A percentile compares a stretch with the other conserved stretches of the same genome.
Conservation (phyloP, 2,797 vertebrate genomes). For the Kryptolebias ocellatus region DNA sequence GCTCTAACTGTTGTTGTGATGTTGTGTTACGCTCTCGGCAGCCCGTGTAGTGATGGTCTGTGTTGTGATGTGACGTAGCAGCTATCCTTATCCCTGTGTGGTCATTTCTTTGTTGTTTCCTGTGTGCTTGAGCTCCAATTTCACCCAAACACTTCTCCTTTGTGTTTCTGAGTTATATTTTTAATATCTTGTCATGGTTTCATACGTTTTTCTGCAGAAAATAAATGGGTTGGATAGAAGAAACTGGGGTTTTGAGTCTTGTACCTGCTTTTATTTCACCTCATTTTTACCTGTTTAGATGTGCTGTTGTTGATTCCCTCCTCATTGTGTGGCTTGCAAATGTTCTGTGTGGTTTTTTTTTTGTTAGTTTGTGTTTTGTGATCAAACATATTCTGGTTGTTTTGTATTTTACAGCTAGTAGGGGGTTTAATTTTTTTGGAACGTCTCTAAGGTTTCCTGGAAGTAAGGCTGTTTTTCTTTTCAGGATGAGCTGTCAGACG, state of each 20-base stretch:
- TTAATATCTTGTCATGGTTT: not conserved
- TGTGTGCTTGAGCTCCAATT: not conserved
- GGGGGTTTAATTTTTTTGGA: not conserved
- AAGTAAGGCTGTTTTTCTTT: constrained; percentile 39
- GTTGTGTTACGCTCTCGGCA: constrained; percentile 17
- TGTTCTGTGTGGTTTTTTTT: not conserved
- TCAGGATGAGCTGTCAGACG: constrained; percentile 93
- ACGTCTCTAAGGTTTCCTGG: not conserved
- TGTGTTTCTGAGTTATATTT: not conserved
- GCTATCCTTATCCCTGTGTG: not conserved
- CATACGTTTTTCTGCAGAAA: not conserved
- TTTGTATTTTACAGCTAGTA: not conserved
- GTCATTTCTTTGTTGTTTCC: not conserved
- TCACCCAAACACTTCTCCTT: not conserved
- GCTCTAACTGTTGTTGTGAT: constrained; percentile 34
- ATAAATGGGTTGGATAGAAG: not conserved
- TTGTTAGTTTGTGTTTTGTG: not conserved
- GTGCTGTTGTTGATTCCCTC: constrained; percentile 7
- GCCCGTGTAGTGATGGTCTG: constrained; percentile 26
- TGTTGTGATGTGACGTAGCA: constrained; percentile 15
- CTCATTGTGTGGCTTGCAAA: not conserved
- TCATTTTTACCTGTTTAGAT: not conserved
- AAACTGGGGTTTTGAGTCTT: not conserved
- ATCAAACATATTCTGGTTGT: not conserved
- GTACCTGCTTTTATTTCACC: not conserved